phyloP scores from a whole-genome alignment of 2,888 invertebrate genomes.

The Ceraclea dissimilis region DNA sequence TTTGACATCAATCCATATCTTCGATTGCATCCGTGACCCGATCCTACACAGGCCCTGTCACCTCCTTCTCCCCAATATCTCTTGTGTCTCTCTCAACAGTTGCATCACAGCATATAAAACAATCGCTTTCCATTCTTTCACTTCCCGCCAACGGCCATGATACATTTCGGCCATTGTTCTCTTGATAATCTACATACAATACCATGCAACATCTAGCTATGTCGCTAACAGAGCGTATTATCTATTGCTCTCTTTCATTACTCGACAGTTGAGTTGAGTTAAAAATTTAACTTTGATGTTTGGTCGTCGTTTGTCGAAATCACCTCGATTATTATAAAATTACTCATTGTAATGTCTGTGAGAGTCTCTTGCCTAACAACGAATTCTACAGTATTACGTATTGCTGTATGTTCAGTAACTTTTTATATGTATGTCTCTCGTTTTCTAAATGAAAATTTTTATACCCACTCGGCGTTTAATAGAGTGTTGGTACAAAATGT shows the following conservation, averaged over 20 bases:
- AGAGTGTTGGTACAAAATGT: constrained; percentile 8
- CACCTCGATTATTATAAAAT: neutral
- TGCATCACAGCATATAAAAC: constrained; percentile 18
- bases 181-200: constrained; percentile 2
- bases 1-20: too few relatives aligned
- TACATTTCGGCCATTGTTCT: constrained; percentile 18
- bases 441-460: constrained; percentile 17
- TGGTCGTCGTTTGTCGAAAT: neutral
- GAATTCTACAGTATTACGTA: constrained; percentile 7
- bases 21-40: too few relatives aligned
- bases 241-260: too few relatives aligned
- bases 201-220: neutral
- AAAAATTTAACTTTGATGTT: neutral
- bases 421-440: neutral
- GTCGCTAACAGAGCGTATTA: too few relatives aligned
- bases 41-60: too few relatives aligned
- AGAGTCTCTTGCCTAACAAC: constrained; percentile 10
- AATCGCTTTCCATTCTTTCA: constrained; percentile 22
- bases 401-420: neutral
- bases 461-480: neutral
- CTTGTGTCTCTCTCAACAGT: neutral
- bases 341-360: constrained; percentile 14
- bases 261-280: too few relatives aligned
- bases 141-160: constrained; percentile 16
- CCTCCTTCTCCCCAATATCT: neutral